Evolutionary conservation across 2,797 vertebrate genomes (phyloP).

Genomic region (Scleropages formosus): DNA sequence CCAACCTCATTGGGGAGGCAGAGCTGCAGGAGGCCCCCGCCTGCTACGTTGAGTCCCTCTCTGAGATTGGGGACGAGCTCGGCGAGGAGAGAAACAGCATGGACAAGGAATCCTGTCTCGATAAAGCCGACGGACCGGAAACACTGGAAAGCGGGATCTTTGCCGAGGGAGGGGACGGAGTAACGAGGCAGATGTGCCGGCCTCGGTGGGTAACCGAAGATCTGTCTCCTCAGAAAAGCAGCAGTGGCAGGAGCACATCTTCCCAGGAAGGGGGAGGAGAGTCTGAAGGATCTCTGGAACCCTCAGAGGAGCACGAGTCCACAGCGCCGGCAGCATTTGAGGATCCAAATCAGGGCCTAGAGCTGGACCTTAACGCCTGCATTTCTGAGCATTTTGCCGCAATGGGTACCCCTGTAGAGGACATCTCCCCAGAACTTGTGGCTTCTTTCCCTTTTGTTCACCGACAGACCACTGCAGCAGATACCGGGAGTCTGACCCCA

Average conservation of each 20-base stretch:
- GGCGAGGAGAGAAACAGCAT: constrained; percentile 63
- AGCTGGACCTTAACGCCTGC: constrained; percentile 64
- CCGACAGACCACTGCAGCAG: constrained; percentile 50
- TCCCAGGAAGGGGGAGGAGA: constrained; percentile 64
- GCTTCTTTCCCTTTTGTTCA: constrained; percentile 42
- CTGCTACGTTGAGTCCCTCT: constrained; percentile 70
- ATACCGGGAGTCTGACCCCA: constrained; percentile 62
- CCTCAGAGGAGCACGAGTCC: constrained; percentile 50
- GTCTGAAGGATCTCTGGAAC: constrained; percentile 61
- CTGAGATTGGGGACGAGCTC: constrained; percentile 74
- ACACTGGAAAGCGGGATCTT: constrained; percentile 54
- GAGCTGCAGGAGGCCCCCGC: constrained; percentile 76
- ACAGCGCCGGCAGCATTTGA: constrained; percentile 36
- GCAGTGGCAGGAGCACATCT: constrained; percentile 65
- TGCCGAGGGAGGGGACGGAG: constrained; percentile 61
- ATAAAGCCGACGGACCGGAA: constrained; percentile 49
- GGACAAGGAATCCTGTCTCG: constrained; percentile 59
- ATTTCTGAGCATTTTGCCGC: constrained; percentile 56
- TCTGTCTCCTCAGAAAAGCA: constrained; percentile 59
- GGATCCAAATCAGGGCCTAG: constrained; percentile 56
- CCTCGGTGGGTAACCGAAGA: constrained; percentile 68
- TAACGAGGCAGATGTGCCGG: constrained; percentile 56
- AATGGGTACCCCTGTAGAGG: constrained; percentile 42
- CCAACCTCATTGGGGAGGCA: constrained; percentile 76
- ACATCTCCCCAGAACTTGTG: constrained; percentile 40